phyloP scores from a whole-genome alignment of 2,113 vertebrate genomes.

The Hylia prasina region DNA sequence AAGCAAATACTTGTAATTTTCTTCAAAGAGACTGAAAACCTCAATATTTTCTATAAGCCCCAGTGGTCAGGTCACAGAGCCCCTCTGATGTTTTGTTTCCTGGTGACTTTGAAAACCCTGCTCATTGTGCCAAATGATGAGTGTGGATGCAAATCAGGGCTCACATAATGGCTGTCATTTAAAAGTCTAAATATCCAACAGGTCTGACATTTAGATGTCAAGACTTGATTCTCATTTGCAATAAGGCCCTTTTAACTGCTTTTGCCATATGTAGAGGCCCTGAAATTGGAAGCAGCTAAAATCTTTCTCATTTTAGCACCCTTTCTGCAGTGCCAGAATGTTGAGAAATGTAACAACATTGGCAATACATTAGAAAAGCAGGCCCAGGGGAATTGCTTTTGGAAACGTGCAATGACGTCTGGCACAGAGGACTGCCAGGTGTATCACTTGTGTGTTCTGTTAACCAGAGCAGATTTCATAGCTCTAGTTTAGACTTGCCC shows the following conservation, averaged over 20 bases:
- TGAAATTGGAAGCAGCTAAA: slow-evolving; percentile 14
- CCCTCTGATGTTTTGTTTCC: neutral
- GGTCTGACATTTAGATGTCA: slow-evolving; percentile 34
- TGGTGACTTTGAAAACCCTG: neutral
- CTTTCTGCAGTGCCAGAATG: slow-evolving; percentile 3
- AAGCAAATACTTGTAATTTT: neutral
- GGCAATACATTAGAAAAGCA: slow-evolving; percentile 5
- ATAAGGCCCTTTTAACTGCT: slow-evolving; percentile 19
- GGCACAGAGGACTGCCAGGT: neutral
- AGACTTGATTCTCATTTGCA: slow-evolving; percentile 34
- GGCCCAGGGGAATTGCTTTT: neutral
- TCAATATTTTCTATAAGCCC: neutral
- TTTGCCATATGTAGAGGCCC: slow-evolving; percentile 6
- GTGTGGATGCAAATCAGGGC: neutral
- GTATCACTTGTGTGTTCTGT: neutral
- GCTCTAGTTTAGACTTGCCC: neutral
- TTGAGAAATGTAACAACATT: slow-evolving; percentile 20
- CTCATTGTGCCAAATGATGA: neutral
- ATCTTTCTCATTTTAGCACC: slow-evolving; percentile 6
- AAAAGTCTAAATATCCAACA: slow-evolving; percentile 24
- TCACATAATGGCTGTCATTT: slow-evolving; percentile 31
- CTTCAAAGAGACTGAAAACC: neutral
- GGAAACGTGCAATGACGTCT: neutral
- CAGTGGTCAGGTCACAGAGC: neutral
- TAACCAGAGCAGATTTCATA: neutral